Evolutionary conservation across 2,888 invertebrate genomes (phyloP).

Genomic region (Morinoia aosen): DNA sequence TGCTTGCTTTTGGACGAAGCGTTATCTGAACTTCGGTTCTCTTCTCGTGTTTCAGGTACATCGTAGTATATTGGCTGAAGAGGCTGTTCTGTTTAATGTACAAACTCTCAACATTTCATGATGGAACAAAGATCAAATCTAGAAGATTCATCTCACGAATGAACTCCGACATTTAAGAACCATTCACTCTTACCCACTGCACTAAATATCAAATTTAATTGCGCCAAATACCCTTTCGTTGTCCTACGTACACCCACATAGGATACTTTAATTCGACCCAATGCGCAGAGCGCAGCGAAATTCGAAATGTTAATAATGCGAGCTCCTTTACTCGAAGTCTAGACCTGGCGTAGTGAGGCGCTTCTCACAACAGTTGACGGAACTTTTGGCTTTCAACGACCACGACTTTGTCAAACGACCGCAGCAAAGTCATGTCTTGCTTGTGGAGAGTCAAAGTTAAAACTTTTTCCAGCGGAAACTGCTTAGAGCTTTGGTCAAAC

Average conservation of each 20-base stretch:
- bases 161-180: not conserved
- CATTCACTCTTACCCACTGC: not conserved
- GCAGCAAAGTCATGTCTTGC: slow-evolving; percentile 15
- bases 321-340: not conserved
- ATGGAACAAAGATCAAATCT: no score
- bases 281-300: not conserved
- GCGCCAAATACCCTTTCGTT: not conserved
- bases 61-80: no score
- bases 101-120: no score
- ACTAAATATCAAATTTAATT: not conserved
- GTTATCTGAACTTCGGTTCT: no score
- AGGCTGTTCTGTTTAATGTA: no score
- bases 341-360: not conserved
- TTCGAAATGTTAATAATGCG: not conserved
- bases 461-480: not conserved
- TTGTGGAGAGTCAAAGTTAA: slow-evolving; percentile 41
- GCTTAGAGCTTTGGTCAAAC: slow-evolving; percentile 16
- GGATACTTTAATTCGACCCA: not conserved
- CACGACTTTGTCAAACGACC: not conserved
- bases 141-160: not conserved
- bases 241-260: not conserved
- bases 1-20: no score
- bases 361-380: not conserved
- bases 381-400: not conserved
- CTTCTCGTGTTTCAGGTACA: no score